Evolutionary conservation across 2,888 invertebrate genomes (phyloP).

Genomic region (Ornithoptera priamus): DNA sequence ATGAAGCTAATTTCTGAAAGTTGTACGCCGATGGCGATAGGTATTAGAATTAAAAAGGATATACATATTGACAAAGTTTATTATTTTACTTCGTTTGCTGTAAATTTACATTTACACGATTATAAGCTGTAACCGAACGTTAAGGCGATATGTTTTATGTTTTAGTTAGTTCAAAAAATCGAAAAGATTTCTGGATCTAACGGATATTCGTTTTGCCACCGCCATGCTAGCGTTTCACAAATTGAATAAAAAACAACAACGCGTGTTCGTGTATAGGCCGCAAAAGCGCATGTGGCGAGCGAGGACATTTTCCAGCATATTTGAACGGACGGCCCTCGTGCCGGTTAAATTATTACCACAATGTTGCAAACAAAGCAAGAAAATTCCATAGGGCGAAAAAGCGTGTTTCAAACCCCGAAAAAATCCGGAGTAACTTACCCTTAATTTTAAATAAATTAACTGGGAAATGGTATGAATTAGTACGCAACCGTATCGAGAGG

Average conservation of each 20-base stretch:
- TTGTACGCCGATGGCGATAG: too few relatives aligned
- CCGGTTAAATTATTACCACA: constrained; percentile 44
- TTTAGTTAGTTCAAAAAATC: background rate
- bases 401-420: background rate
- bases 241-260: constrained; percentile 31
- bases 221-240: constrained; percentile 6
- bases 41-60: too few relatives aligned
- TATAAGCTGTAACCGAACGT: too few relatives aligned
- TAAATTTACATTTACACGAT: too few relatives aligned
- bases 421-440: background rate
- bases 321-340: constrained; percentile 37
- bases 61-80: too few relatives aligned
- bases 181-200: background rate
- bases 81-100: too few relatives aligned
- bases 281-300: constrained; percentile 37
- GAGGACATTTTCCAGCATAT: constrained; percentile 38
- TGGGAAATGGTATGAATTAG: background rate
- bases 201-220: background rate
- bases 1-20: too few relatives aligned
- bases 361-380: constrained; percentile 44
- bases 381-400: background rate
- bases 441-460: background rate
- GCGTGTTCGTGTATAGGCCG: constrained; percentile 27
- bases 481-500: background rate
- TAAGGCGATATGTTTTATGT: too few relatives aligned